Conservation (phyloP, 1,140 invertebrate species). For the Ips typographus region DNA sequence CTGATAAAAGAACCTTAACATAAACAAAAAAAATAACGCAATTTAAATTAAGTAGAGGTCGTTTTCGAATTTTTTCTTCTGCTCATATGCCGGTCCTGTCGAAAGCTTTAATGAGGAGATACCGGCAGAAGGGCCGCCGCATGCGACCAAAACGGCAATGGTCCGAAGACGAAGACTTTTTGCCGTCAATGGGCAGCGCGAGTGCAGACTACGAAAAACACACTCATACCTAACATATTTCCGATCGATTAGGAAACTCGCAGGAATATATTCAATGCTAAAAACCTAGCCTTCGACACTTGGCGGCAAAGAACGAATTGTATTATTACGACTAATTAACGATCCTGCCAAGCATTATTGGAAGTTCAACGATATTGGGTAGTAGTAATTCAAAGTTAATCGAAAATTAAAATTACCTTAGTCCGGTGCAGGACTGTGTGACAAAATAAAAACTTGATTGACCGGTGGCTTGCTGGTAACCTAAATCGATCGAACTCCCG, state of each 20-base stretch:
- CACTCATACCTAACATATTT: constrained; percentile 20
- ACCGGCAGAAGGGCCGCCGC: constrained; percentile 24
- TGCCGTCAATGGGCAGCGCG: constrained; percentile 14
- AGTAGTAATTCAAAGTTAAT: too few relatives aligned
- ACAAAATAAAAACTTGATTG: constrained; percentile 35
- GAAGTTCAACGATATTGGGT: too few relatives aligned
- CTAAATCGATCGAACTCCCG: constrained; percentile 25
- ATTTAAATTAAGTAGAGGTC: too few relatives aligned
- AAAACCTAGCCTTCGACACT: constrained; percentile 24
- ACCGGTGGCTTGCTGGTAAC: constrained; percentile 23
- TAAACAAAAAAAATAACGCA: too few relatives aligned
- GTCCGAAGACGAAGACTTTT: constrained; percentile 13
- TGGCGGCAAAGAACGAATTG: constrained; percentile 1
- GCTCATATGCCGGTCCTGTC: constrained; percentile 9
- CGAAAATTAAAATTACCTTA: not conserved
- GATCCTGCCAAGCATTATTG: too few relatives aligned
- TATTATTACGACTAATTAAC: too few relatives aligned
- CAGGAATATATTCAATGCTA: constrained; percentile 15
- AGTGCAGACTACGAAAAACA: constrained; percentile 25
- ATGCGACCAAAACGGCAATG: constrained; percentile 24
- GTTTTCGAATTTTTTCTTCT: too few relatives aligned
- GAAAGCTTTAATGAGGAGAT: constrained; percentile 14
- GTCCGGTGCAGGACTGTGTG: constrained; percentile 27
- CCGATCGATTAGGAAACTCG: constrained; percentile 16
- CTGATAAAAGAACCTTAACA: too few relatives aligned